Conservation (phyloP, 2,113 vertebrate species). For the Microcebus tavaratra region DNA sequence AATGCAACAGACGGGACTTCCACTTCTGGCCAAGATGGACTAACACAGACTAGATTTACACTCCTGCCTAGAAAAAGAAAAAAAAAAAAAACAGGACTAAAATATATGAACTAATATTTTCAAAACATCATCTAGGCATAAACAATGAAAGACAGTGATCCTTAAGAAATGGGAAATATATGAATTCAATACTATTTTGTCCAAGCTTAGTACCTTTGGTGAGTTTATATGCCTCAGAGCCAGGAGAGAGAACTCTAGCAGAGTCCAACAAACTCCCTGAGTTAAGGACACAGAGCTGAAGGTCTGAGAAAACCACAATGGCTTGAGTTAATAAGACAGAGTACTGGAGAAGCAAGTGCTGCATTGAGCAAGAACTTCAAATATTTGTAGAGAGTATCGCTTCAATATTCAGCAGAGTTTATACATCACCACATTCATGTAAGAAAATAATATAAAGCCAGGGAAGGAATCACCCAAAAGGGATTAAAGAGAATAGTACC, state of each 20-base stretch:
- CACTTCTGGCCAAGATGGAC: not conserved
- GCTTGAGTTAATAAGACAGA: not conserved
- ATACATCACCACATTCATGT: not conserved
- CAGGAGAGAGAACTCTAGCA: not conserved
- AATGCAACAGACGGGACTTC: not conserved
- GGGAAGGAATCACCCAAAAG: not conserved
- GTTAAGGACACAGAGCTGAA: not conserved
- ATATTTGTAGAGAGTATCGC: not conserved
- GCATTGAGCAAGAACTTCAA: not conserved
- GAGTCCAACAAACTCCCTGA: not conserved
- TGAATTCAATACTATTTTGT: not conserved
- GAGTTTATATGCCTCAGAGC: not conserved
- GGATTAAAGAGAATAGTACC: not conserved
- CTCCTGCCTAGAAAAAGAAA: not conserved
- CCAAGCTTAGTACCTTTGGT: not conserved
- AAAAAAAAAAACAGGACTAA: not conserved
- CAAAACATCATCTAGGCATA: not conserved
- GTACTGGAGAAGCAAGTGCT: not conserved
- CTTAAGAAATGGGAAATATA: not conserved
- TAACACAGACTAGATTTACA: not conserved
- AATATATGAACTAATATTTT: not conserved
- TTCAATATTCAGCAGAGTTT: not conserved
- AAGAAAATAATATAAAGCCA: not conserved
- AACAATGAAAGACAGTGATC: not conserved
- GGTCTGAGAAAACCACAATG: not conserved